Evolutionary conservation across 2,888 invertebrate species (phyloP), one percentile per base, ranked within the genome.

Genomic region (Mallateleia sp.): DNA sequence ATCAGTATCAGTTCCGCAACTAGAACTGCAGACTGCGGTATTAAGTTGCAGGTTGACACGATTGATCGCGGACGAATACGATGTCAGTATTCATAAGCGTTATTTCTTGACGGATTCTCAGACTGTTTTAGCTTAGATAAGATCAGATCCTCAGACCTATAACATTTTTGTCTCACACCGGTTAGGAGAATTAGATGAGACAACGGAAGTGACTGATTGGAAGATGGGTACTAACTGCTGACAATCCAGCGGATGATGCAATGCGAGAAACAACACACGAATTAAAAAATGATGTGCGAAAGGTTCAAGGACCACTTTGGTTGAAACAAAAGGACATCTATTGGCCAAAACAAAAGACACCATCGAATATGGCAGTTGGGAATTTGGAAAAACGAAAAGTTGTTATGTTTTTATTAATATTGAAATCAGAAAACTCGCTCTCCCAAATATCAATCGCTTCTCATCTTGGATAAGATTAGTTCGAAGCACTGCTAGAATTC

Each of bases 371-470:
- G 6, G 8, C 4, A 4, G 4, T 8, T 6, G 32, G 4, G 8
- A 32, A 32, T 32, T 32, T 32, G 8, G 32, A 32, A 32, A 32
- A 32, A 32, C 32, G 8, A 32, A 32, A 8, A 32, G 8, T 6
- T 8, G n/a, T n/a, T 32, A 6, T 8, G 8, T 32, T 32, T 8
- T 32, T 6, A 8, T 32, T 6, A 32, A 32, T 32, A 32, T 32
- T 32, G 32, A 32, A 32, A 32, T 4, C 8, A 32, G 32, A 8
- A 32, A 4, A 32, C 32, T 32, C 8, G 8, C 4, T 8, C 38
- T 69, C 8, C 69, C 92, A 3, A 91, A 92, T 58, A 93, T 93
- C 69, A 89, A 69, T 18, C 24, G 52, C 14, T 69, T 52, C 18
- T 69, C 69, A 24, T 32, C 25, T 24, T 69, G 69, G 69, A 50